These are phyloP conservation scores for Conomelus anceps DNA, from an alignment of 2,888 invertebrate species.

Conservation along the genomic window DNA sequence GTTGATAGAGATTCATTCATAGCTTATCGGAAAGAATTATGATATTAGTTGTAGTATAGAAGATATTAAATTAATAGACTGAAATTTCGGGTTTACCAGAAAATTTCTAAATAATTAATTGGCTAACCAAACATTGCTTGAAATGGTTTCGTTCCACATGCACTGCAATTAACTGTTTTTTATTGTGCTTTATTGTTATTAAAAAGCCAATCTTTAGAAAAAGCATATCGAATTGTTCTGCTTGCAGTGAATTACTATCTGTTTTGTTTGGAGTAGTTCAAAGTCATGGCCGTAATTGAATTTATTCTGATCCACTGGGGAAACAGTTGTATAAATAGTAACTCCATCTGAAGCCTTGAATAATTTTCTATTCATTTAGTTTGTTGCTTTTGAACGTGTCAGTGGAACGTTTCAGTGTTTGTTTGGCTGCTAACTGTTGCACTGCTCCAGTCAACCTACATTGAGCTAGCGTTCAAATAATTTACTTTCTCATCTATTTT, in stretches of 20 bases:
- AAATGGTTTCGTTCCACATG: no score
- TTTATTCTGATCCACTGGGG: neutral
- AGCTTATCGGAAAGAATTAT: no score
- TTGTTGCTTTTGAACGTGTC: neutral
- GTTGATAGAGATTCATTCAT: no score
- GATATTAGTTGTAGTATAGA: no score
- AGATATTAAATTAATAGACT: no score
- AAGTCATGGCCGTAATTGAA: neutral
- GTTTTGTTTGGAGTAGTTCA: neutral
- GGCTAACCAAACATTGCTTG: no score
- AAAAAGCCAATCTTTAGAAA: neutral
- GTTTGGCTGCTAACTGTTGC: neutral
- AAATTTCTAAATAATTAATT: no score
- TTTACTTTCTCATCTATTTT: neutral
- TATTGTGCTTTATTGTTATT: neutral
- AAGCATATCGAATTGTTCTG: neutral
- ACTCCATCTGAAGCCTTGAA: neutral
- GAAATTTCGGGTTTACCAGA: no score
- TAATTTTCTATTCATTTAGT: neutral
- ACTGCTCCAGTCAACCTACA: neutral
- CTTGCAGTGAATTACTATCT: neutral
- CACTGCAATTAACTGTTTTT: no score
- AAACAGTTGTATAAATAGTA: neutral
- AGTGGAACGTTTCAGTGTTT: neutral
- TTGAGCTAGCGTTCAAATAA: neutral